Evolutionary conservation across 1,140 invertebrate species (phyloP).

Genomic region (Drosophila seguyi): DNA sequence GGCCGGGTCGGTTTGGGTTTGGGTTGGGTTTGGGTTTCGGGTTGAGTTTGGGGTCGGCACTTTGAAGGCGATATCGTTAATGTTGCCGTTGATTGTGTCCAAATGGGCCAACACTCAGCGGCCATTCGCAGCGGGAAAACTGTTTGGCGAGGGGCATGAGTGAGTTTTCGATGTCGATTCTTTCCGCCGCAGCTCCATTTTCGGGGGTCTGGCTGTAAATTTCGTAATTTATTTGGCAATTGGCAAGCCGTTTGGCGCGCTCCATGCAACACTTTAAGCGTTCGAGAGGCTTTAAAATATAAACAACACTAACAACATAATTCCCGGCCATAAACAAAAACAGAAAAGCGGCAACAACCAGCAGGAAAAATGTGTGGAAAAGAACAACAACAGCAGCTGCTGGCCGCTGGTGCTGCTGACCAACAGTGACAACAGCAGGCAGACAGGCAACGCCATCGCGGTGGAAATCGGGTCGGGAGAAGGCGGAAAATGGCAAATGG

Average conservation of each 20-base stretch:
- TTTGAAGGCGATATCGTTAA: slow-evolving; percentile 82
- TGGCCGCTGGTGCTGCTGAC: slow-evolving; percentile 37
- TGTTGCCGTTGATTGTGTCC: slow-evolving; percentile 80
- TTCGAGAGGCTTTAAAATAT: slow-evolving; percentile 60
- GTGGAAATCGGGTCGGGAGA: not conserved
- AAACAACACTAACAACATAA: slow-evolving; percentile 76
- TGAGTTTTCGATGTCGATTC: slow-evolving; percentile 36
- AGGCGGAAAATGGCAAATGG: slow-evolving; percentile 6
- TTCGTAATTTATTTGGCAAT: slow-evolving; percentile 81
- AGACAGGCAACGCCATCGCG: not conserved
- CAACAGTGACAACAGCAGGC: slow-evolving; percentile 67
- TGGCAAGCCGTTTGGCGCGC: slow-evolving; percentile 60
- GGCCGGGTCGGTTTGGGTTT: slow-evolving; percentile 23
- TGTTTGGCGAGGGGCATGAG: slow-evolving; percentile 30
- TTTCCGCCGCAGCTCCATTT: not conserved
- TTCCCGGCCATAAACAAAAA: slow-evolving; percentile 67
- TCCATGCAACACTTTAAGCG: slow-evolving; percentile 53
- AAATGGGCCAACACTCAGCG: slow-evolving; percentile 59
- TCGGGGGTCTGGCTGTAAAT: slow-evolving; percentile 52
- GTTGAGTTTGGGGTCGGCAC: slow-evolving; percentile 46
- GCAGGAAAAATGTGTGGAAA: slow-evolving; percentile 37
- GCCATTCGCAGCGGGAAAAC: slow-evolving; percentile 48
- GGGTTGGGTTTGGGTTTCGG: slow-evolving; percentile 3
- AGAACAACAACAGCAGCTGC: slow-evolving; percentile 16
- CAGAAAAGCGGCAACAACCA: slow-evolving; percentile 36